Conservation (phyloP, 2,113 vertebrate genomes). For the Nycticryphes semicollaris region DNA sequence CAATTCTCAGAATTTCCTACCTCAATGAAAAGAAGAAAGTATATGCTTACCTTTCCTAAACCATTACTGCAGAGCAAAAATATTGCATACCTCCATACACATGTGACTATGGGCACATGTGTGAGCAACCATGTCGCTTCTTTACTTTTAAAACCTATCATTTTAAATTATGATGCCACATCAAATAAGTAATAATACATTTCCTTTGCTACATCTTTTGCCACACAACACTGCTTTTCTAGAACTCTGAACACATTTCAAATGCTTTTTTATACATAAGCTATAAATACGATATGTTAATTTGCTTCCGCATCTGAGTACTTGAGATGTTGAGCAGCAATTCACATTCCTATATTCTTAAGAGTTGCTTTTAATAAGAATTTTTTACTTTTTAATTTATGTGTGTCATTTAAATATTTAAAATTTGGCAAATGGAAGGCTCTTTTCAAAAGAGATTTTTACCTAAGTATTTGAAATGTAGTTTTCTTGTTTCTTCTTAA, state of each 20-base stretch:
- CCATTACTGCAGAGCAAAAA: neutral
- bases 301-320: slow-evolving; percentile 2
- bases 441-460: neutral
- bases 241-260: slow-evolving; percentile 1
- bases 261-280: slow-evolving; percentile 1
- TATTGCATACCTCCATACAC: accelerated
- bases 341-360: neutral
- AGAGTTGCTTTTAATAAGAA: neutral
- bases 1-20: neutral
- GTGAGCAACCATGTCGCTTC: neutral
- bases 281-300: neutral
- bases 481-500: neutral
- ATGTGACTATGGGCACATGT: neutral
- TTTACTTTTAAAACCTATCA: neutral
- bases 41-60: neutral
- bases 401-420: neutral
- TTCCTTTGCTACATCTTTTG: slow-evolving; percentile 11
- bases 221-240: neutral
- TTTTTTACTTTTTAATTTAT: neutral
- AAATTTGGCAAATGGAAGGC: neutral
- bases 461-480: neutral
- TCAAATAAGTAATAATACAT: neutral
- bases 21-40: neutral
- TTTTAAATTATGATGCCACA: neutral
- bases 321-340: neutral